These are phyloP conservation scores for Passer domesticus DNA, from an alignment of 2,113 vertebrate genomes.

Conservation along the genomic window DNA sequence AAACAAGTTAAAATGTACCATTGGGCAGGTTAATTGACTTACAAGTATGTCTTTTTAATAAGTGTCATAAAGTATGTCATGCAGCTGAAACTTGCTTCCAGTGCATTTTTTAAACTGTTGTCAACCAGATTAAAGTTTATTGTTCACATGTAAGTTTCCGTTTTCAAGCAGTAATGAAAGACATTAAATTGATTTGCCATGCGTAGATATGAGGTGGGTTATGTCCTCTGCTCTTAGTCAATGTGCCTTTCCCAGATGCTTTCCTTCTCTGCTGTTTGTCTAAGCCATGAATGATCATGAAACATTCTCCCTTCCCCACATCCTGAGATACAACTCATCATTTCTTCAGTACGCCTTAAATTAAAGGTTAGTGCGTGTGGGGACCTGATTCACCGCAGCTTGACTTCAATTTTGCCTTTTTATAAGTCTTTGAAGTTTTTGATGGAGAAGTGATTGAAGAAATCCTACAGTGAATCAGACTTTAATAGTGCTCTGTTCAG, in stretches of 20 bases:
- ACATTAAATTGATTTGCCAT: slow-evolving; percentile 71
- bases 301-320: neutral
- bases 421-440: neutral
- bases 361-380: neutral
- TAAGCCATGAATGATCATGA: neutral
- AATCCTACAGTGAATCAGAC: neutral
- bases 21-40: slow-evolving; percentile 76
- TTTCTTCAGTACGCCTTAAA: neutral
- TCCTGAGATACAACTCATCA: neutral
- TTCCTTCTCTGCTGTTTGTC: neutral
- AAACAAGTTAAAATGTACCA: slow-evolving; percentile 78
- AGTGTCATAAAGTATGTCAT: slow-evolving; percentile 77
- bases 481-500: neutral
- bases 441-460: neutral
- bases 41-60: slow-evolving; percentile 77
- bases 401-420: neutral
- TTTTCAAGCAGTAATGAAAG: slow-evolving; percentile 72
- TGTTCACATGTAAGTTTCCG: slow-evolving; percentile 60
- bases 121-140: slow-evolving; percentile 80
- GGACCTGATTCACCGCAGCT: neutral
- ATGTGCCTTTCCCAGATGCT: slow-evolving; percentile 59
- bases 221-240: slow-evolving; percentile 62
- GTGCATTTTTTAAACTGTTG: slow-evolving; percentile 73
- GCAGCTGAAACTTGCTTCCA: slow-evolving; percentile 70
- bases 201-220: slow-evolving; percentile 29